Evolutionary conservation across 2,888 invertebrate genomes (phyloP), one percentile per base, ranked within the genome.

Genomic region (Parnassius mnemosyne): DNA sequence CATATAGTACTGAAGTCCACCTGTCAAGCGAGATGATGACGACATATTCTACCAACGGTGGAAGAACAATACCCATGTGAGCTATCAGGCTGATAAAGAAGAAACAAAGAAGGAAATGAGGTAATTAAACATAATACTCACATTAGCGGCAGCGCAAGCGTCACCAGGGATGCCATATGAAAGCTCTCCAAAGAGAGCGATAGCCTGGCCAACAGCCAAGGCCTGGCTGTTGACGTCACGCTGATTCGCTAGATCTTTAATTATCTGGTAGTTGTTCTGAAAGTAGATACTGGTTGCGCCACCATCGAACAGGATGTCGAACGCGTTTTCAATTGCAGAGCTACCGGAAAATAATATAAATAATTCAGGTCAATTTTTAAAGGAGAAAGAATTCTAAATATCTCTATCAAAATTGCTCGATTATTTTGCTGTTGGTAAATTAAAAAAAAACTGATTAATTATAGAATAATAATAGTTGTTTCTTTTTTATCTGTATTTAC

Each of bases 111-210:
- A 34, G 34, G 7, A 52, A 10, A 50, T 63, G 3, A 25, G 7
- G 25, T 20, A 12, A 16, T 16, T 13, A 10, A n/a, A 5, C 52
- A 16, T 49, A 13, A 47, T 57, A 80, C 86, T 82, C 66, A 89
- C 88, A 54, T 68, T 71, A 61, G 88, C 77, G 56, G 81, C 69
- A 25, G 70, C 72, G 61, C 89, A 89, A 46, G 84, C 64, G 62
- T 87, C 81, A 43, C 89, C 89, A 20, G 86, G 75, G 42, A 69
- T 53, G 0, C 88, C 86, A 25, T 72, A 69, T 9, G 77, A 71
- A 3, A 79, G 68, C 10, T 79, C 71, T 2, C 78, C 76, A 3
- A 84, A 69, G 5, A 72, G 2, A 1, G 73, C 78, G 16, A 87
- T 50, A 54, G 74, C 61, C 56, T 81, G 77, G 9, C 73, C 65